phyloP scores from a whole-genome alignment of 2,888 invertebrate species.

The Bombylius major region DNA sequence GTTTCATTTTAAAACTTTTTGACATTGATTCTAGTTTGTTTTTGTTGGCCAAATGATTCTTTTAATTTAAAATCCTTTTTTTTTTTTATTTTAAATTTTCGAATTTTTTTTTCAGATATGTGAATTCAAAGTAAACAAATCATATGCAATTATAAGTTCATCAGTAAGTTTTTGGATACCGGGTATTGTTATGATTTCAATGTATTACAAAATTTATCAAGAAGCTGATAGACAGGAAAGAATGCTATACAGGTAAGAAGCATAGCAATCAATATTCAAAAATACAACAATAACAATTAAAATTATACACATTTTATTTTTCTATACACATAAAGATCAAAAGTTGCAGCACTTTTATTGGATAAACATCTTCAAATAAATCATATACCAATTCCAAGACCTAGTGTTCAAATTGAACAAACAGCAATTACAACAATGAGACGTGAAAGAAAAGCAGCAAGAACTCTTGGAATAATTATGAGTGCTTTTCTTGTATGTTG shows the following conservation, averaged over 20 bases:
- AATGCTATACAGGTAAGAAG: conserved; percentile 63
- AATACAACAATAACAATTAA: no score
- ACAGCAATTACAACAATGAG: conserved; percentile 79
- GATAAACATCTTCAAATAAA: conserved; percentile 85
- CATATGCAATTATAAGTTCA: conserved; percentile 78
- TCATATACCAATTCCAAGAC: conserved; percentile 63
- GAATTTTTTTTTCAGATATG: conserved; percentile 39
- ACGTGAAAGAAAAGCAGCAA: conserved; percentile 77
- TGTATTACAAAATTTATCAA: conserved; percentile 80
- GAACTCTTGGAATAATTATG: conserved; percentile 92
- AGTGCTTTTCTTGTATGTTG: conserved; percentile 90
- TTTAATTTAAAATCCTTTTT: no score
- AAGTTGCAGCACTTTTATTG: conserved; percentile 73
- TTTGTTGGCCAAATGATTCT: not conserved
- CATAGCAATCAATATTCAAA: no score
- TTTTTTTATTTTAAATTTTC: not conserved
- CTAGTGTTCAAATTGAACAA: conserved; percentile 56
- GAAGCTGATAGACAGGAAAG: conserved; percentile 76
- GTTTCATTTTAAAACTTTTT: no score
- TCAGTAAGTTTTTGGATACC: conserved; percentile 91
- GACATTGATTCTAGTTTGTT: not conserved
- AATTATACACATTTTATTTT: no score
- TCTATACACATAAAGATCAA: conserved; percentile 47
- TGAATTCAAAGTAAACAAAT: conserved; percentile 72
- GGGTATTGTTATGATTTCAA: conserved; percentile 82